phyloP scores from a whole-genome alignment of 2,113 vertebrate species.

The Alaudala cheleensis region DNA sequence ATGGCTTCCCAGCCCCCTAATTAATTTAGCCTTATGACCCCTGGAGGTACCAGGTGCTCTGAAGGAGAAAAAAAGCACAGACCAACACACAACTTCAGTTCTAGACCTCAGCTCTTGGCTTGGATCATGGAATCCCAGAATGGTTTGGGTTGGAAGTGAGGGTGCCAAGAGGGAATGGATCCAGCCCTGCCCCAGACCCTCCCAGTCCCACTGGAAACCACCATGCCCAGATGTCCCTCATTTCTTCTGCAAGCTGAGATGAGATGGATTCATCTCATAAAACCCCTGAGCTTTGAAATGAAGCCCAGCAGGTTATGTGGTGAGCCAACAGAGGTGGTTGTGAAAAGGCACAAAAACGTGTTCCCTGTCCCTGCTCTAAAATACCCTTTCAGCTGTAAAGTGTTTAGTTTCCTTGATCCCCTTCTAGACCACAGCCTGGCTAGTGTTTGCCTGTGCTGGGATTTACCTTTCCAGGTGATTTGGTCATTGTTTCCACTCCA shows the following conservation, averaged over 20 bases:
- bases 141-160: background rate
- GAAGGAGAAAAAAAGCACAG: background rate
- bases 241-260: background rate
- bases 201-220: fast-evolving
- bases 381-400: background rate
- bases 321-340: background rate
- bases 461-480: slow-evolving; percentile 7
- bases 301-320: background rate
- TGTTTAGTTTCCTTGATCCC: background rate
- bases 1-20: background rate
- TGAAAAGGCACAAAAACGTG: background rate
- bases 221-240: background rate
- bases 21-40: background rate
- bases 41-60: background rate
- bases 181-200: background rate
- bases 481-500: slow-evolving; percentile 3
- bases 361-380: background rate
- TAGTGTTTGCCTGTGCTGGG: background rate
- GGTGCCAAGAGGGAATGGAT: background rate
- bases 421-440: background rate
- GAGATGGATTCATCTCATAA: background rate
- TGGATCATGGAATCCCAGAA: background rate
- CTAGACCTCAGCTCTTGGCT: background rate
- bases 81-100: background rate
- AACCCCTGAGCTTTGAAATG: background rate